These are phyloP conservation scores for Neosilurus mollespiculum DNA, from an alignment of 2,797 vertebrate genomes.

Conservation along the genomic window DNA sequence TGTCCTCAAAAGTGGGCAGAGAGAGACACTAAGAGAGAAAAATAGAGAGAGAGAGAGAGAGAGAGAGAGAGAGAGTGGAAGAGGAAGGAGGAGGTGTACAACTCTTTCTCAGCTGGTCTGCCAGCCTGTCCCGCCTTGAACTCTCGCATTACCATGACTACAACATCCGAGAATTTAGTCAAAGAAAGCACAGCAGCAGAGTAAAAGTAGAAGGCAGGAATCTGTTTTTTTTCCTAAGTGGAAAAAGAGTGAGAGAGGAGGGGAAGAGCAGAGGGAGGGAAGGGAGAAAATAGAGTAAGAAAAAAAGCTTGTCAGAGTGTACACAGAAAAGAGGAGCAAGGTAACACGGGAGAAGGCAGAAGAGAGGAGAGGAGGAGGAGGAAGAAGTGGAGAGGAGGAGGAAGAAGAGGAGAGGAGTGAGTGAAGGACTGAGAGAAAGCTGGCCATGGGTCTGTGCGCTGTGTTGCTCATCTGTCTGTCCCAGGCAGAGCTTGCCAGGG, in stretches of 20 bases:
- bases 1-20: slow-evolving; percentile 48
- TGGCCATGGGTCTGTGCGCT: slow-evolving; percentile 76
- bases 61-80: slow-evolving; percentile 3
- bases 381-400: slow-evolving; percentile 47
- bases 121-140: slow-evolving; percentile 57
- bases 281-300: slow-evolving; percentile 51
- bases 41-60: slow-evolving; percentile 36
- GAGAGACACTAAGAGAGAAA: too few relatives aligned
- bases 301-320: slow-evolving; percentile 61
- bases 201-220: slow-evolving; percentile 33
- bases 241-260: slow-evolving; percentile 32
- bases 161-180: slow-evolving; percentile 56
- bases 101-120: slow-evolving; percentile 49
- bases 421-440: slow-evolving; percentile 57
- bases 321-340: slow-evolving; percentile 48
- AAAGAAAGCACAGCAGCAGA: slow-evolving; percentile 44
- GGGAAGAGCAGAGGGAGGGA: slow-evolving; percentile 44
- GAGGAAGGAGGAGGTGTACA: slow-evolving; percentile 27
- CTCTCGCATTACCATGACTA: slow-evolving; percentile 61
- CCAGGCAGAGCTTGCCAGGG: slow-evolving; percentile 74
- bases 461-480: slow-evolving; percentile 78
- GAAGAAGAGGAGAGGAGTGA: slow-evolving; percentile 50
- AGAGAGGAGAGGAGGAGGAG: slow-evolving; percentile 34
- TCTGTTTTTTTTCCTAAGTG: slow-evolving; percentile 29
- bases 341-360: slow-evolving; percentile 45